phyloP scores from a whole-genome alignment of 2,113 vertebrate species.

The Platanista minor region DNA sequence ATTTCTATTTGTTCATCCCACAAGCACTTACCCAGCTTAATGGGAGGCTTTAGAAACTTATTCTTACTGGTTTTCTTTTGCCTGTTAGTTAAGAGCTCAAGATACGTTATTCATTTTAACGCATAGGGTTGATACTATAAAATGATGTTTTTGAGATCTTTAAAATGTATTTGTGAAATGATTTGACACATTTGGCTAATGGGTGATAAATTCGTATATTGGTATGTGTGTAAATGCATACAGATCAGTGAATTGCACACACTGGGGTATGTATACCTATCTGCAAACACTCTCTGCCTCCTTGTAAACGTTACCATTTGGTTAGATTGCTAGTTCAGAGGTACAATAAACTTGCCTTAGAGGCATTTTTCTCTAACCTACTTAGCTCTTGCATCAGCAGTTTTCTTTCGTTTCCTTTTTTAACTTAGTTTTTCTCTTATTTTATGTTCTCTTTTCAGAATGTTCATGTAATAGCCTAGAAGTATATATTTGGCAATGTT shows the following conservation, averaged over 20 bases:
- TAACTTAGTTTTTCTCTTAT: slow-evolving; percentile 7
- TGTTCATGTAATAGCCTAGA: not conserved
- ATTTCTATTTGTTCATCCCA: not conserved
- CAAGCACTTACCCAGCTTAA: not conserved
- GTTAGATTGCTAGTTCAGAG: not conserved
- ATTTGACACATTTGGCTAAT: not conserved
- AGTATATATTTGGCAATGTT: not conserved
- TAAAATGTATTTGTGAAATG: not conserved
- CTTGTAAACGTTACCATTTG: not conserved
- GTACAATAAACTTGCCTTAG: not conserved
- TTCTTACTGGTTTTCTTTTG: not conserved
- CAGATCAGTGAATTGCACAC: not conserved
- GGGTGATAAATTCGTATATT: not conserved
- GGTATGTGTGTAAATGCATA: not conserved
- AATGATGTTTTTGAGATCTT: not conserved
- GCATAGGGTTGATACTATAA: not conserved
- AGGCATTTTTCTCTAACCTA: not conserved
- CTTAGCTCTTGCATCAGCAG: not conserved
- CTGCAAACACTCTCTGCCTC: not conserved
- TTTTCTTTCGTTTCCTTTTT: slow-evolving; percentile 11
- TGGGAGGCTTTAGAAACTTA: not conserved
- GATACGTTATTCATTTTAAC: not conserved
- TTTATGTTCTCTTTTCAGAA: not conserved
- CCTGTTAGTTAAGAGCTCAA: not conserved
- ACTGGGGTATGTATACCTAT: not conserved